Evolutionary conservation across 1,140 invertebrate genomes (phyloP).

Genomic region (Thereuonema tuberculata): DNA sequence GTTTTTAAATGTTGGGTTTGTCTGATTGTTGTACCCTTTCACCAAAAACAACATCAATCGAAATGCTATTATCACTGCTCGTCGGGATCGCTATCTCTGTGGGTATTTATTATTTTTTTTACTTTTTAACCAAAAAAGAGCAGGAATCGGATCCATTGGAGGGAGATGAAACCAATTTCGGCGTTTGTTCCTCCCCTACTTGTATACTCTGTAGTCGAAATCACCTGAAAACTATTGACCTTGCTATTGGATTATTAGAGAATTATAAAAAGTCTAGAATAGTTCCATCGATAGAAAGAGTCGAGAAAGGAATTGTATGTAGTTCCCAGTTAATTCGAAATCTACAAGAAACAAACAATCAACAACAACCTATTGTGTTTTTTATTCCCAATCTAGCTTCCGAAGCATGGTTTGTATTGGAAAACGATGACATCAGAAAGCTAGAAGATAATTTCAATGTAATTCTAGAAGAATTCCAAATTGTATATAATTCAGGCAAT

Average conservation of each 20-base stretch:
- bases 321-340: not conserved
- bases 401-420: not conserved
- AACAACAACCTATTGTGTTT: not conserved
- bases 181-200: not conserved
- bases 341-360: not conserved
- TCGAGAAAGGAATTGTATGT: not conserved
- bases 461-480: not conserved
- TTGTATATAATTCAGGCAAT: not conserved
- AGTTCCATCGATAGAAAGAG: not conserved
- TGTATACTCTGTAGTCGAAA: not conserved
- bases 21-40: no score
- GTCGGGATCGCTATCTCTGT: no score
- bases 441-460: not conserved
- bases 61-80: no score
- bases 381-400: not conserved
- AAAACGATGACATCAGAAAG: not conserved
- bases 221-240: not conserved
- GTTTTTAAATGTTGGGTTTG: no score
- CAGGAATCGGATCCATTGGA: no score
- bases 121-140: no score
- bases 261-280: not conserved
- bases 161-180: no score
- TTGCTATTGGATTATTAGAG: not conserved
- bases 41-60: no score
- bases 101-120: no score